A percentile compares a stretch with the other conserved stretches of the same genome.
Evolutionary conservation across 1,140 invertebrate species (phyloP).

Genomic region (Anoplophora glabripennis): DNA sequence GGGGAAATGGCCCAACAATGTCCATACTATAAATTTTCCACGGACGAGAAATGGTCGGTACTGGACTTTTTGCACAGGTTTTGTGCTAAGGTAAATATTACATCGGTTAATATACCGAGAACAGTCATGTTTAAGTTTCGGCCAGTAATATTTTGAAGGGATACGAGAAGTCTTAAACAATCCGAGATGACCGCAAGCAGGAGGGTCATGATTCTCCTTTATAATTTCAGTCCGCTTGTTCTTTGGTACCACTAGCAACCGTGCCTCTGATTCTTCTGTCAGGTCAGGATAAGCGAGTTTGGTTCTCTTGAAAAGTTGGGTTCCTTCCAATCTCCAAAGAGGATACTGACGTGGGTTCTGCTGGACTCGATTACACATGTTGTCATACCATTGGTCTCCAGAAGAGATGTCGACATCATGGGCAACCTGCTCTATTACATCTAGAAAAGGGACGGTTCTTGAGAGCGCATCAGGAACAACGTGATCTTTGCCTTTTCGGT

Average conservation of each 20-base stretch:
- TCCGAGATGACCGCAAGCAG: too few species aligned
- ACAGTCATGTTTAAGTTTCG: slow-evolving; percentile 23
- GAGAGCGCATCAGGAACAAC: slow-evolving; percentile 26
- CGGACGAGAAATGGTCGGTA: too few species aligned
- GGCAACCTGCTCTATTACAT: background rate
- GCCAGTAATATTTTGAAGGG: slow-evolving; percentile 33
- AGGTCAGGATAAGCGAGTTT: background rate
- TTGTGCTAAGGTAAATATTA: slow-evolving; percentile 27
- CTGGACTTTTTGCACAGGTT: slow-evolving; percentile 25
- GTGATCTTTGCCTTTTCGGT: slow-evolving; percentile 42
- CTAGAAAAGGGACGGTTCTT: slow-evolving; percentile 17
- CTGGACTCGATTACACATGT: background rate
- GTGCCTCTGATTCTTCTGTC: slow-evolving; percentile 8
- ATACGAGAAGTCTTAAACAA: slow-evolving; percentile 31
- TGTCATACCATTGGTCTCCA: slow-evolving; percentile 1
- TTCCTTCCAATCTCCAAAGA: slow-evolving; percentile 15
- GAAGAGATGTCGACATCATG: background rate
- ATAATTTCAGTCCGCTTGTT: slow-evolving; percentile 26
- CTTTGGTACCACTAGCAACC: slow-evolving; percentile 35
- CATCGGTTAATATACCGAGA: too few species aligned
- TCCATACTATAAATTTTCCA: too few species aligned
- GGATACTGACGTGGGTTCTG: slow-evolving; percentile 21
- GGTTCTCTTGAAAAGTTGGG: slow-evolving; percentile 16
- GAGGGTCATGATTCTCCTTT: slow-evolving; percentile 19
- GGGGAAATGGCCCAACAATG: too few species aligned